Conservation (phyloP, 2,113 vertebrate species). For the Phasianus colchicus region DNA sequence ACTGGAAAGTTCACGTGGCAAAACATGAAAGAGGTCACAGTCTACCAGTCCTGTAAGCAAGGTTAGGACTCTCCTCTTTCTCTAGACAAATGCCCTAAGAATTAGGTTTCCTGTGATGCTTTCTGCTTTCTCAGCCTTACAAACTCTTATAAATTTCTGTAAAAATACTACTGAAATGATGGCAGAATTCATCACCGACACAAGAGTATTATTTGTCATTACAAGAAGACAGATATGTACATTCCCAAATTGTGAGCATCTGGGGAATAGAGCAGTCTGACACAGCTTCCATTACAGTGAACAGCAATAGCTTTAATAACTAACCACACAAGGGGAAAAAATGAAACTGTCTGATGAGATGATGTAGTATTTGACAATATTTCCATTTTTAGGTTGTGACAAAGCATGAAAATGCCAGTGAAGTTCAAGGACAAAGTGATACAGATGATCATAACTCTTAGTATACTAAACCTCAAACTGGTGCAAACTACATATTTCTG, state of each 20-base stretch:
- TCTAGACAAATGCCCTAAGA: background rate
- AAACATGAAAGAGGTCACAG: background rate
- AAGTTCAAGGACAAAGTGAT: background rate
- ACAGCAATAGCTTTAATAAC: background rate
- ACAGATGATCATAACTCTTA: background rate
- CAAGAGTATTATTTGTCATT: background rate
- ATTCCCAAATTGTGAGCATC: background rate
- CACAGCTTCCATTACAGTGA: background rate
- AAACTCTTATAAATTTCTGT: background rate
- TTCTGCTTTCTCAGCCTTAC: background rate
- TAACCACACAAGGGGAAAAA: fast-evolving
- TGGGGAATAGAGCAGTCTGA: background rate
- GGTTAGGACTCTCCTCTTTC: background rate
- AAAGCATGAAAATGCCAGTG: background rate
- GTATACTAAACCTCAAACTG: background rate
- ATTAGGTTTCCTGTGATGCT: background rate
- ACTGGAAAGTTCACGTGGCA: background rate
- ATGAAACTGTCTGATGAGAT: background rate
- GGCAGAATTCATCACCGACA: background rate
- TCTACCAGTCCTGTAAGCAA: background rate
- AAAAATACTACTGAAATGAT: background rate
- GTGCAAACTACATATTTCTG: background rate
- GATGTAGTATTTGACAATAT: background rate
- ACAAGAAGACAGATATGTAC: background rate
- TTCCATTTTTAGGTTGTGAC: background rate